Percentiles rank a stretch among this genome's conserved stretches.
phyloP scores from a whole-genome alignment of 2,888 invertebrate genomes.

The Chorisops tibialis region DNA sequence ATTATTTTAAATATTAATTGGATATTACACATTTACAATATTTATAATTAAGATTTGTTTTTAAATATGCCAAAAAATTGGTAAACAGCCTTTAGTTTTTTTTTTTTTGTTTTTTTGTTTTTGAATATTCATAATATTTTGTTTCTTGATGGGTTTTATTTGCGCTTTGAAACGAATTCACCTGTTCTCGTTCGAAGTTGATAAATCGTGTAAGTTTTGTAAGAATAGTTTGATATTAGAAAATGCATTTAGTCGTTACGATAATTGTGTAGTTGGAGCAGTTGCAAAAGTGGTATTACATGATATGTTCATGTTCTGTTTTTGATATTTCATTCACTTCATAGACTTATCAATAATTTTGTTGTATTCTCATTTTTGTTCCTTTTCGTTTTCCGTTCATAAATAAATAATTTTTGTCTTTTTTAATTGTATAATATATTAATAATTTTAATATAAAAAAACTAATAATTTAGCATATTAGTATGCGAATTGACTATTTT shows the following conservation, averaged over 20 bases:
- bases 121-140: background rate
- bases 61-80: constrained; percentile 16
- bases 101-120: background rate
- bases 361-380: background rate
- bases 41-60: constrained; percentile 12
- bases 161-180: background rate
- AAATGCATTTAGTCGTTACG: too few relatives aligned
- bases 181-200: too few relatives aligned
- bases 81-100: constrained; percentile 16
- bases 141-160: background rate
- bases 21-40: constrained; percentile 12
- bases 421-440: constrained; percentile 2
- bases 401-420: constrained; percentile 10
- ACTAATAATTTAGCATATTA: constrained; percentile 10
- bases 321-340: constrained; percentile 2
- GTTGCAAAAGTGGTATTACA: background rate
- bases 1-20: constrained; percentile 16
- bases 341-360: too few relatives aligned
- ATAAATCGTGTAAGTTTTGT: too few relatives aligned
- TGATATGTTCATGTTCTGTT: constrained; percentile 16
- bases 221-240: too few relatives aligned
- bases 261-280: background rate
- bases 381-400: background rate
- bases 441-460: constrained; percentile 11
- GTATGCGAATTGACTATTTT: constrained; percentile 14